Conservation (phyloP, 2,113 vertebrate species). For the Hemiscyllium ocellatum region DNA sequence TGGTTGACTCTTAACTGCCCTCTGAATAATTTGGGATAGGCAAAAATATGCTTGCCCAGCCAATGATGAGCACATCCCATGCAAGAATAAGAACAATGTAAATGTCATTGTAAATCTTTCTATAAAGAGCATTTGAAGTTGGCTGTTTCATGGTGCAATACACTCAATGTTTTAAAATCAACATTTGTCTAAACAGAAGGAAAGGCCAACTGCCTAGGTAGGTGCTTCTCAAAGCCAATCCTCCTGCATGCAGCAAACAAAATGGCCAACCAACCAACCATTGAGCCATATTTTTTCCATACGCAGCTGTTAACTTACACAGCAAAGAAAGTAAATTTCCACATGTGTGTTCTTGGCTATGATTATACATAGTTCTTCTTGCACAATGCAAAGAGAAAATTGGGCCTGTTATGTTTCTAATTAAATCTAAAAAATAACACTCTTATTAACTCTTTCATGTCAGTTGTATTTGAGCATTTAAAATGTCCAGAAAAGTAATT, state of each 20-base stretch:
- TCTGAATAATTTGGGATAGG: no score
- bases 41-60: no score
- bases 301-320: constrained; percentile 27
- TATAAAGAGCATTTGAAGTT: neutral
- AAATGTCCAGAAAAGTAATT: neutral
- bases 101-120: neutral
- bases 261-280: neutral
- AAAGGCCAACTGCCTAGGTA: neutral
- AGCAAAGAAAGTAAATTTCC: constrained; percentile 35
- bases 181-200: neutral
- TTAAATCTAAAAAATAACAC: constrained; percentile 27
- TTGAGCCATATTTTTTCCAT: constrained; percentile 19
- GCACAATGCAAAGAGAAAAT: constrained; percentile 15
- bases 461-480: neutral
- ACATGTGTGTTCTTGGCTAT: constrained; percentile 31
- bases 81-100: neutral
- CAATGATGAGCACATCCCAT: no score
- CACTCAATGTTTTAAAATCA: neutral
- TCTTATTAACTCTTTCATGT: neutral
- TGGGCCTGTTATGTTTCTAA: constrained; percentile 15
- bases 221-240: neutral
- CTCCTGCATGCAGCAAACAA: neutral
- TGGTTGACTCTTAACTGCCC: no score
- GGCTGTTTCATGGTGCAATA: neutral
- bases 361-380: constrained; percentile 20